Evolutionary conservation across 2,113 vertebrate genomes (phyloP), one percentile per base, ranked within the genome.

Genomic region (Eudyptes chrysolophus): DNA sequence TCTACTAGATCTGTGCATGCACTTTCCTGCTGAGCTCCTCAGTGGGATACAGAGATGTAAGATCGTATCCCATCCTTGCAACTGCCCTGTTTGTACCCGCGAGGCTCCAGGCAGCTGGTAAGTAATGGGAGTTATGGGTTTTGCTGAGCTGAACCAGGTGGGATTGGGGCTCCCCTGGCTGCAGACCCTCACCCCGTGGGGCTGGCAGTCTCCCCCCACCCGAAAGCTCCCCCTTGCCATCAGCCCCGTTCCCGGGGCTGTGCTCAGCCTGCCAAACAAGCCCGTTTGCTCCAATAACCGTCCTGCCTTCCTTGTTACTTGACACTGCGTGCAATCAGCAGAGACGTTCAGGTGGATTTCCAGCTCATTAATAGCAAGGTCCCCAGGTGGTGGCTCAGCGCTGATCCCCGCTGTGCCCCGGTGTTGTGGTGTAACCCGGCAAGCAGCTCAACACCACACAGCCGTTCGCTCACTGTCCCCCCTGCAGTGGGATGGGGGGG

Each of bases 41-140:
- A 12, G 46, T 5, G 34, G 65, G n/a, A 42, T 16, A 2, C 6
- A 14, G 32, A 40, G 46, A 26, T 22, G 13, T 26, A 38, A 44
- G 32, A 46, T 44, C 72, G 36, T 3, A 36, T 24, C 40, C 69
- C 36, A 11, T 19, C 76, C 66, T 42, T 27, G 34, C 38, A 65
- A 2, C 18, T 0, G 1, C 40, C 29, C 36, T 7, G 7, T 13
- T 57, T 26, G 3, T 38, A 13, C 13, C 20, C 0, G 0, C 27
- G 8, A 36, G 61, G 36, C 25, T 58, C 79, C 0, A 0, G 13
- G 8, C 32, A n/a, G 15, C 70, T 52, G 61, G 27, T 27, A 52
- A 48, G 13, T 6, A 9, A 3, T 26, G 51, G 40, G 52, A 21
- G 5, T 10, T 62, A 15, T 42, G 68, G 77, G 19, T 80, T 92